These are phyloP conservation scores for Planococcus citri DNA, from an alignment of 1,140 invertebrate species.

Conservation along the genomic window DNA sequence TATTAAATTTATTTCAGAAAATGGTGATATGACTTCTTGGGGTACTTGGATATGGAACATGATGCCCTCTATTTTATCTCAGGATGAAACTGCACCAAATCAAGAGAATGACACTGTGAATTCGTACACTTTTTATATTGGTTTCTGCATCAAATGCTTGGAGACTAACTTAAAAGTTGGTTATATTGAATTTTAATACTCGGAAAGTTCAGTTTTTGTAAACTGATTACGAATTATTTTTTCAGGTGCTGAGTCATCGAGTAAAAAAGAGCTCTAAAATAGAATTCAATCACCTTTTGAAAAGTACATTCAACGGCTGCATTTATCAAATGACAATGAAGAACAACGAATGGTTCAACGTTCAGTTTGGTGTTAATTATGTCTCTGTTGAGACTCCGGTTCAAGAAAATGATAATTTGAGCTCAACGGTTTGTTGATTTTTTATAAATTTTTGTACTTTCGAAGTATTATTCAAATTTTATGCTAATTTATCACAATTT, in stretches of 20 bases:
- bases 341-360: conserved; percentile 35
- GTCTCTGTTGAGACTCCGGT: conserved; percentile 30
- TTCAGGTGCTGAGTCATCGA: not conserved
- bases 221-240: not conserved
- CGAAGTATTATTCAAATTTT: not conserved
- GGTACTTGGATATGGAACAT: conserved; percentile 46
- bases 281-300: conserved; percentile 28
- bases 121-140: not conserved
- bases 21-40: conserved; percentile 36
- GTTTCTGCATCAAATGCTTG: not conserved
- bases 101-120: not conserved
- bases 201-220: not conserved
- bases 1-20: conserved; percentile 15
- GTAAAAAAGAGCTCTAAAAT: conserved; percentile 1
- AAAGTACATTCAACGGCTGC: conserved; percentile 34
- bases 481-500: not conserved
- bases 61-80: conserved; percentile 38
- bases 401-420: conserved; percentile 24
- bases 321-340: conserved; percentile 33
- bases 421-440: not conserved
- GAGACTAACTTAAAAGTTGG: not conserved
- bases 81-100: conserved; percentile 15
- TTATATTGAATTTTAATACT: not conserved
- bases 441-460: not conserved
- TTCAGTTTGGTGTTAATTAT: conserved; percentile 35